Base-by-base conservation (phyloP, 2,888 invertebrate genomes). In the Sclerodermus sp. region DNA sequence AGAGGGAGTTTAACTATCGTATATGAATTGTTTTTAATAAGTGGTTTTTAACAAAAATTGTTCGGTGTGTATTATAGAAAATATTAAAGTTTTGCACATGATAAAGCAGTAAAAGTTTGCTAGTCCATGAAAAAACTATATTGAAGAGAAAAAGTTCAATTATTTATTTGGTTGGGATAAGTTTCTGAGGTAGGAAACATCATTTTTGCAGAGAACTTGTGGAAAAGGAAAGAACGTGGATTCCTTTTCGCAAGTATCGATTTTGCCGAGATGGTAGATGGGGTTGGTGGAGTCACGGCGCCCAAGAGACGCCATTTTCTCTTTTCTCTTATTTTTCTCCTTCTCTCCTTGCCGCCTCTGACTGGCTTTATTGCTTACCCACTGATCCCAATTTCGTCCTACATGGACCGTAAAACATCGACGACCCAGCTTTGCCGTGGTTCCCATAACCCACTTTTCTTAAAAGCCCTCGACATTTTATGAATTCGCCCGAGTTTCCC, bases 371-470 rank as follows among this genome's bases (percentile, higher is more conserved):
- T 42, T 38, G 32, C 13, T 34, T 15, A 14, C 23, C 36, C 42
- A 9, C 8, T 40, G 43, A 42, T 51, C 36, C 34, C 29, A 23
- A 45, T 47, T n/a, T 30, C 43, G 23, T 9, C 16, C 40, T 42
- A 37, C 37, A 42, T 32, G 44, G 14, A 18, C 53, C 55, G 32
- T 42, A 50, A 53, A 58, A 55, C 36, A 17, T 40, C 36, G 32
- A n/a, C 48, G 32, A 47, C 14, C 41, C 23, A 13, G 37, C 34
- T 51, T 51, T 49, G 36, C 53, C 30, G 48, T 23, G 36, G 18
- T 47, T 51, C 52, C 55, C 43, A 10, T 67, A 53, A 62, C 61
- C 61, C 48, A 64, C 40, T 64, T 64, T 57, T 45, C 14, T 9
- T 14, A 12, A 30, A 32, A 38, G 43, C 31, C 40, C 45, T 47